Base-by-base conservation (phyloP, 2,113 vertebrate species). In the Hemibates koningsi region DNA sequence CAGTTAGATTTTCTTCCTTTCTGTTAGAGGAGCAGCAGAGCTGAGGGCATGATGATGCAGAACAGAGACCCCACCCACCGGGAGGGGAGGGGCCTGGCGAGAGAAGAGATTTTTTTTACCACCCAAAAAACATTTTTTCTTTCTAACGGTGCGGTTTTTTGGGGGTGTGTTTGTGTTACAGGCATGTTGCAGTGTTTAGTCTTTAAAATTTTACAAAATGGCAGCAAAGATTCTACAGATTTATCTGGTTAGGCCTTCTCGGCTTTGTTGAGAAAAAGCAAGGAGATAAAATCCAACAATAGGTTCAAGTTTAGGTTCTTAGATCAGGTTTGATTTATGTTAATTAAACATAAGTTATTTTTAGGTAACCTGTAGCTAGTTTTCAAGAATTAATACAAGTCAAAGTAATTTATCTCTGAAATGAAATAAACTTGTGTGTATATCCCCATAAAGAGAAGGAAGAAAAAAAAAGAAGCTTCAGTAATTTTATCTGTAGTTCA, bases 31-130 rank as follows among this genome's bases (percentile, higher is more conserved):
- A 81, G 29, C 90, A 45, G 84, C 54, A 41, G 27, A 3, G 21
- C 66, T 32, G 80, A 38, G 9, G n/a, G 66, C 1, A 38, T 53
- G 21, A 80, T 87, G 87, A 89, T 86, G 90, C 66, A 68, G 83
- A 41, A 45, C 53, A 4, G 19, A 88, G 43, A 71, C 88, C 85
- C 86, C 86, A 90, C 93, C 93, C 78, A 88, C 71, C 3, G 7
- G 11, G 11, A 3, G 19, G 38, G 86, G 36, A 13, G 53, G 53
- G 36, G 6, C 48, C 12, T 27, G 52, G 17, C 36, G 0, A 53
- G 6, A 36, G 6, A 32, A 24, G 6, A 16, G 32, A 1, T 43
- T 41, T 17, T 24, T 82, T 66, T 66, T 4, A 17, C 11, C 57
- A 32, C 14, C 27, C 14, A 6, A 12, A 66, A 21, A 32, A 32